These are phyloP conservation scores for Nymphalis polychloros DNA, from an alignment of 2,888 invertebrate genomes.

Conservation along the genomic window DNA sequence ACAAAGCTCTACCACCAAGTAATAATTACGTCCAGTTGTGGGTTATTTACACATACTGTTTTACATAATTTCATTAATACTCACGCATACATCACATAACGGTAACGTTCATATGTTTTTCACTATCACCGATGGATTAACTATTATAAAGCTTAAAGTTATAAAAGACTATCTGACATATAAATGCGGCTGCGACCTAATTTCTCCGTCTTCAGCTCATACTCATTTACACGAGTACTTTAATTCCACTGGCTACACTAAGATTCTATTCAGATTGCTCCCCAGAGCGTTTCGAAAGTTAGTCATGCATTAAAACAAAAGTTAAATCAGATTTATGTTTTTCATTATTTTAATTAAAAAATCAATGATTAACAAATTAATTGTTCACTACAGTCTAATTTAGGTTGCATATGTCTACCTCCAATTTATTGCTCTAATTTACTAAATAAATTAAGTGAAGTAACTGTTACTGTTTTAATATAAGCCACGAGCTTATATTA, in stretches of 20 bases:
- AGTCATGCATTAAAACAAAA: conserved; percentile 3
- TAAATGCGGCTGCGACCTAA: conserved; percentile 9
- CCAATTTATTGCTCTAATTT: too few relatives aligned
- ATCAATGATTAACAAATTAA: neutral
- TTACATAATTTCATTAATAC: too few relatives aligned
- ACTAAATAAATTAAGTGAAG: too few relatives aligned
- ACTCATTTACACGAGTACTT: conserved; percentile 11
- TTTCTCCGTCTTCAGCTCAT: conserved; percentile 6
- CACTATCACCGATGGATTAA: neutral
- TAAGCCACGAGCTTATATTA: too few relatives aligned
- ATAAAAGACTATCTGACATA: neutral
- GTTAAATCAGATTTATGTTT: neutral
- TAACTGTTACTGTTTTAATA: too few relatives aligned
- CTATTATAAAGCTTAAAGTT: neutral
- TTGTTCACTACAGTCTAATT: too few relatives aligned
- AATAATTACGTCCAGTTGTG: too few relatives aligned
- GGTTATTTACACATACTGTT: too few relatives aligned
- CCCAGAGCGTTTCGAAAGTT: conserved; percentile 6
- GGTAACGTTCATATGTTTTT: too few relatives aligned
- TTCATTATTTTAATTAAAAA: neutral
- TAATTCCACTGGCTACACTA: conserved; percentile 9
- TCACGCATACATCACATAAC: too few relatives aligned
- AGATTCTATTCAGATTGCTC: conserved; percentile 12
- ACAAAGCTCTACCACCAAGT: too few relatives aligned
- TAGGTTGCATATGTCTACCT: too few relatives aligned